phyloP scores from a whole-genome alignment of 2,888 invertebrate genomes.

The Spilarctia lutea region DNA sequence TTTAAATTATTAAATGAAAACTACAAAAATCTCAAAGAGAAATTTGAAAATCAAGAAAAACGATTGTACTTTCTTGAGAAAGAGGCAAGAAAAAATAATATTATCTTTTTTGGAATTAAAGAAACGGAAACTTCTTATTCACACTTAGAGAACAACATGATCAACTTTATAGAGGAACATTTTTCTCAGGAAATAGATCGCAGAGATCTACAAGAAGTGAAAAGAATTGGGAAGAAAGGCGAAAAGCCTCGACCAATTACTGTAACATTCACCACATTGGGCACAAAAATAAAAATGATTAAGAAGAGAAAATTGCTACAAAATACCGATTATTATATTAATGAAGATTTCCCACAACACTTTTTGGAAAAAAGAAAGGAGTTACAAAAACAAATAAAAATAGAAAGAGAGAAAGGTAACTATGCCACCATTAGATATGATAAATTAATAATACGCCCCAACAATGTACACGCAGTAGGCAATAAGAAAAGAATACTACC shows the following conservation, averaged over 20 bases:
- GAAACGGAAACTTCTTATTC: conserved; percentile 20
- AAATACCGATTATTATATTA: conserved; percentile 28
- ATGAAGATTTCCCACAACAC: conserved; percentile 32
- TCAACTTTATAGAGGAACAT: conserved; percentile 19
- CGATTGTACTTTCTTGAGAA: conserved; percentile 32
- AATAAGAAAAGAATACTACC: conserved; percentile 5
- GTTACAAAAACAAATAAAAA: conserved; percentile 26
- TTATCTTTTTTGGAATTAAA: conserved; percentile 13
- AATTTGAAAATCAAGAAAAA: conserved; percentile 36
- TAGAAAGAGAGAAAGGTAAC: conserved; percentile 31
- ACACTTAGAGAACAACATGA: conserved; percentile 20
- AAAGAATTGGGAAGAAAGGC: conserved; percentile 32
- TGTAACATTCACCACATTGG: conserved; percentile 30
- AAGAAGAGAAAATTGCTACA: conserved; percentile 27
- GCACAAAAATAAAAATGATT: conserved; percentile 26
- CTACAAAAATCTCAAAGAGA: conserved; percentile 25
- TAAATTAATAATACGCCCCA: conserved; percentile 10
- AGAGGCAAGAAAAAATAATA: conserved; percentile 29
- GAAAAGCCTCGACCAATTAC: conserved; percentile 32
- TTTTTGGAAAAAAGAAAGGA: conserved; percentile 31
- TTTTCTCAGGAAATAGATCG: conserved; percentile 21
- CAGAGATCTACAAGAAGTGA: conserved; percentile 28
- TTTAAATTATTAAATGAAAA: conserved; percentile 22
- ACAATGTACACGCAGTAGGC: neutral
- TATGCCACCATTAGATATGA: conserved; percentile 32